Conservation (phyloP, 2,113 vertebrate species). For the Stegostoma tigrinum region DNA sequence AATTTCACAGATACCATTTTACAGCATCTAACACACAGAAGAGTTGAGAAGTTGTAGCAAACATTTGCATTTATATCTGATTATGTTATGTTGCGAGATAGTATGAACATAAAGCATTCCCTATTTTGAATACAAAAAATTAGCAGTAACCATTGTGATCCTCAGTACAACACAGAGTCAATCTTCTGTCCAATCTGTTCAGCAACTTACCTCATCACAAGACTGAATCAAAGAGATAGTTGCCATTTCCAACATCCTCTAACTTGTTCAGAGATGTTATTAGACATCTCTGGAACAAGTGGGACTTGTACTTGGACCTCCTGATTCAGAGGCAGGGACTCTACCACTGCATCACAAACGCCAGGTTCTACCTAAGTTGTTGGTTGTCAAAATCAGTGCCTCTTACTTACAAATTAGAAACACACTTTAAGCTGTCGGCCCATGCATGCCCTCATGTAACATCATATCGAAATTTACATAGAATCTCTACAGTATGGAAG, state of each 20-base stretch:
- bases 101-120: not conserved
- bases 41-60: not conserved
- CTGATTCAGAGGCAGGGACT: no score
- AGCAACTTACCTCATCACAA: not conserved
- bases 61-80: not conserved
- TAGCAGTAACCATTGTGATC: not conserved
- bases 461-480: not conserved
- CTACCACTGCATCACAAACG: no score
- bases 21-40: not conserved
- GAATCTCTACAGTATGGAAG: no score
- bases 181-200: not conserved
- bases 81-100: not conserved
- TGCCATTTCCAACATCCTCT: not conserved
- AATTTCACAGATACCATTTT: slow-evolving; percentile 22
- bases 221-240: not conserved
- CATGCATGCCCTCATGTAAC: not conserved
- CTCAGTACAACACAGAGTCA: not conserved
- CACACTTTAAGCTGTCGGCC: not conserved
- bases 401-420: not conserved
- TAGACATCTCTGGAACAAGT: no score
- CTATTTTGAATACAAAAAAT: not conserved
- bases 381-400: not conserved
- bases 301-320: no score
- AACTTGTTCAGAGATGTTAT: not conserved
- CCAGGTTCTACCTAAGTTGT: not conserved